These are phyloP conservation scores for Epistrophe eligans DNA, from an alignment of 2,888 invertebrate species.

Conservation along the genomic window DNA sequence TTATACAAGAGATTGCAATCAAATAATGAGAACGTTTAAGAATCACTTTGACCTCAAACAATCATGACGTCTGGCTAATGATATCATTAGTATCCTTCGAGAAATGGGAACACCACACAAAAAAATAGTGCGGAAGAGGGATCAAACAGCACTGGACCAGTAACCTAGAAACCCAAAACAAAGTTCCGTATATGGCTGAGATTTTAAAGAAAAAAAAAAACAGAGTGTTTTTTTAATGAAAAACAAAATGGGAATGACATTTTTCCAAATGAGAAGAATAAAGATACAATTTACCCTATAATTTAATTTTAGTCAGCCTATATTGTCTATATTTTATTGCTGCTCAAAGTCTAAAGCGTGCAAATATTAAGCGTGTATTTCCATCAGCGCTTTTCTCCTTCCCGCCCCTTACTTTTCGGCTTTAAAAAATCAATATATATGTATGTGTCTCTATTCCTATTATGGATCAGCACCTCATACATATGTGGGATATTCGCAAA, in stretches of 20 bases:
- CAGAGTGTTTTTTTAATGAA: background rate
- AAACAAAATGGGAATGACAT: background rate
- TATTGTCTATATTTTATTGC: no score
- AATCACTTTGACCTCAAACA: slow-evolving; percentile 69
- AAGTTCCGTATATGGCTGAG: background rate
- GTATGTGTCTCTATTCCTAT: no score
- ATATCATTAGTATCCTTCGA: slow-evolving; percentile 64
- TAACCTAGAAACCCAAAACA: slow-evolving; percentile 63
- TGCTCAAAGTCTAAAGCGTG: no score
- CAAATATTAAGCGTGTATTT: no score
- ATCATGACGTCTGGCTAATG: slow-evolving; percentile 70
- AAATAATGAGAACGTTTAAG: slow-evolving; percentile 75
- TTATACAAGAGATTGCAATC: slow-evolving; percentile 73
- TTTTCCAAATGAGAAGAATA: background rate
- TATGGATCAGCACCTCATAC: no score
- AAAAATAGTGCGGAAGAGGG: slow-evolving; percentile 1
- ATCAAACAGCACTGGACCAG: slow-evolving; percentile 59
- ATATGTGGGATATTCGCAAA: no score
- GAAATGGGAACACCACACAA: slow-evolving; percentile 21
- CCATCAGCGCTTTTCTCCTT: no score
- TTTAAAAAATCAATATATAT: no score
- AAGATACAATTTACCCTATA: background rate
- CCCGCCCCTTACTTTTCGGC: no score
- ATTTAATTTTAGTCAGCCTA: no score
- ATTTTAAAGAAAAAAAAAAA: slow-evolving; percentile 6